Base-by-base conservation (phyloP, 2,888 invertebrate genomes). In the Belgica antarctica region DNA sequence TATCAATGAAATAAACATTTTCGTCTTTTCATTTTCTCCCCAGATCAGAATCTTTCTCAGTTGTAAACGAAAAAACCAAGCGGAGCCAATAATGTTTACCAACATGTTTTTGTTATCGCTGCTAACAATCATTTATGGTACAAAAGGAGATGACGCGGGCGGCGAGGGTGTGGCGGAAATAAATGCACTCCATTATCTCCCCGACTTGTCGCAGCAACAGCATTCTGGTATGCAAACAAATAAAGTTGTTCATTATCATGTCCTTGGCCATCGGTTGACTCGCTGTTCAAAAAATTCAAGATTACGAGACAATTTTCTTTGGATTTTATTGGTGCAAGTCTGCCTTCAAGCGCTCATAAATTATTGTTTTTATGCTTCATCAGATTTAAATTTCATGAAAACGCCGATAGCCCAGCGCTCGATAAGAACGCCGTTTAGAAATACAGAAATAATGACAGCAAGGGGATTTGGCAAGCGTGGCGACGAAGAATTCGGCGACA, bases 391-490 rank as follows among this genome's bases (percentile, higher is more conserved):
- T 31, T 68, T 57, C 47, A 31, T 68, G 4, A 74, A 74, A 34
- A 75, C 74, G 65, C n/a, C n/a, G n/a, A n/a, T n/a, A n/a, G n/a
- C n/a, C n/a, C 75, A 74, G 27, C 73, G 75, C 2, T 73, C 74
- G 25, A 75, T 75, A 57, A 72, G 75, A 34, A 73, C 76, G 2
- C 75, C 75, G 62, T 76, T 74, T 63, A 72, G 73, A 52, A 75
- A 75, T 69, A 72, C 71, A 3, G 75, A 75, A 72, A 74, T 75
- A 10, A 75, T 75, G 74, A 74, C 74, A 25, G 76, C 76, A 3
- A 73, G 76, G n/a, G 76, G 76, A n/a, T 76, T 73, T 70, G 76
- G 76, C 12, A 76, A 76, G 71, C 71, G 76, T n/a, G 73, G 73
- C 63, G 66, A 65, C 41, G 28, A 41, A 61, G 73, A 73, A 61